These are phyloP conservation scores for Himalopsyche anomala DNA, from an alignment of 2,888 invertebrate species.

Conservation along the genomic window DNA sequence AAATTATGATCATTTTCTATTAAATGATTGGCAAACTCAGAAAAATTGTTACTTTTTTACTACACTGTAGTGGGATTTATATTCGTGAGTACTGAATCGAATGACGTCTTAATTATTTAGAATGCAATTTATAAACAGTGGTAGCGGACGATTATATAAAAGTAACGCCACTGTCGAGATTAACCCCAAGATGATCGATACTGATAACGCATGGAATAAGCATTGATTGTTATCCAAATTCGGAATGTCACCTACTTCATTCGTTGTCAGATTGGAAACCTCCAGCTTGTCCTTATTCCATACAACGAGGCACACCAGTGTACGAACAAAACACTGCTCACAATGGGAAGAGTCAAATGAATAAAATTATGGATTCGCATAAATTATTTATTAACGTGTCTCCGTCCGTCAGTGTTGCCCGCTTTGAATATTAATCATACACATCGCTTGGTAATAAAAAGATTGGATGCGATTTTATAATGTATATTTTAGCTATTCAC, in stretches of 20 bases:
- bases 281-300: constrained; percentile 14
- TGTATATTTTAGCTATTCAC: not conserved
- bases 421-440: constrained; percentile 3
- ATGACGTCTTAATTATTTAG: too few species aligned
- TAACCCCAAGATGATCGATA: too few species aligned
- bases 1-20: too few species aligned
- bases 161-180: too few species aligned
- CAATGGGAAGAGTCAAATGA: constrained; percentile 11
- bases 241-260: not conserved
- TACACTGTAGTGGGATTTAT: too few species aligned
- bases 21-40: too few species aligned
- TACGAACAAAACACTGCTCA: constrained; percentile 1
- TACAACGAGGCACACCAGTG: not conserved
- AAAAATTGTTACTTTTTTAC: too few species aligned
- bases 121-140: too few species aligned
- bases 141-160: too few species aligned
- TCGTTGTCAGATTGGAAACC: not conserved
- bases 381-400: constrained; percentile 50
- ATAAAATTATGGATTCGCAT: constrained; percentile 55
- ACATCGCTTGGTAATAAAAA: not conserved
- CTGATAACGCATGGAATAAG: too few species aligned
- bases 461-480: not conserved
- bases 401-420: not conserved
- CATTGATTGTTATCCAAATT: not conserved
- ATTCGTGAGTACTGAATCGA: too few species aligned